Percentiles rank a stretch among this genome's conserved stretches.
Conservation (phyloP, 2,113 vertebrate genomes). For the Sander lucioperca region DNA sequence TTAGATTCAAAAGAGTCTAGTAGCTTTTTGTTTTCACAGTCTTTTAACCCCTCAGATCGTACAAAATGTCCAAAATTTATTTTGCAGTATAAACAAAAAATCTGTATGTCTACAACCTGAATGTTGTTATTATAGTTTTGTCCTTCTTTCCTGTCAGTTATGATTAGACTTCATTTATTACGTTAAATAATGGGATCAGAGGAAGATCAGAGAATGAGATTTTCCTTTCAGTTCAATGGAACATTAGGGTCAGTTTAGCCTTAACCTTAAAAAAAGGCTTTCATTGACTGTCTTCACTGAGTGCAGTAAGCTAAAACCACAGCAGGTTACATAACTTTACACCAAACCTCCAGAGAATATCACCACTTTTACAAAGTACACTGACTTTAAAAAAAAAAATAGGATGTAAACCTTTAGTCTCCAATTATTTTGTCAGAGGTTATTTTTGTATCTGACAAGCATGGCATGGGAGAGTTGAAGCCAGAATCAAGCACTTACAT, state of each 20-base stretch:
- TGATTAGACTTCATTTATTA: not conserved
- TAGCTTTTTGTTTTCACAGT: no score
- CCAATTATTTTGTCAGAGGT: not conserved
- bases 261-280: no score
- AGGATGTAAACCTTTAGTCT: no score
- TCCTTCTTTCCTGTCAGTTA: not conserved
- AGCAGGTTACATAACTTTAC: not conserved
- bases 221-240: constrained; percentile 16
- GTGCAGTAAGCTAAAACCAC: not conserved
- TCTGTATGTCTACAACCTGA: not conserved
- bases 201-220: not conserved
- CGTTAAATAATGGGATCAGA: no score
- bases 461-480: no score
- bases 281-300: not conserved
- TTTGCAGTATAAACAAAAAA: not conserved
- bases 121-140: not conserved
- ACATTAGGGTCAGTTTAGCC: no score
- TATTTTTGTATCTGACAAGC: not conserved
- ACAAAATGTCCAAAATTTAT: not conserved
- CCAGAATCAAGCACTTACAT: no score
- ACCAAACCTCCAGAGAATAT: not conserved
- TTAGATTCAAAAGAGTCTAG: not conserved
- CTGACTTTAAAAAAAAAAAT: no score
- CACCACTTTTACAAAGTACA: not conserved
- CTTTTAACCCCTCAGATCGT: not conserved